Base-by-base conservation (phyloP, 2,888 invertebrate species). In the Dolichopus griseipennis region DNA sequence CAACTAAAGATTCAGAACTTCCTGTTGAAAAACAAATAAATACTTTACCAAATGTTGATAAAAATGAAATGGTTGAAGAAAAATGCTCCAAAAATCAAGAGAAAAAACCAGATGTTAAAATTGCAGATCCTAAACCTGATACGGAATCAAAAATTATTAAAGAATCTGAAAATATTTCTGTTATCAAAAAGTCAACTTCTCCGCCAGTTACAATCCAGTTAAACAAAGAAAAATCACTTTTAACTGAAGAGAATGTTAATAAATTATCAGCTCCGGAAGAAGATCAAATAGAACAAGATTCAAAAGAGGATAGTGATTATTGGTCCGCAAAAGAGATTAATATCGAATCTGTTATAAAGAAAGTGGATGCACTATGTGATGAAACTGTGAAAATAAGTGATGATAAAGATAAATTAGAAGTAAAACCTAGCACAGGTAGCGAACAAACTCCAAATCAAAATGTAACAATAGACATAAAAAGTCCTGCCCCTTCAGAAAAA, bases 281-380 rank as follows among this genome's bases (percentile, higher is more conserved):
- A 66, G 78, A 78, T 71, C 79, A 80, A 66, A 77, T 82, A 67
- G 85, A 84, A 77, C 83, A 79, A 68, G 85, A 85, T 73, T 84
- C 84, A 43, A 86, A 88, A 72, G 89, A 90, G 74, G 90, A 90
- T 76, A 88, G 86, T 74, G 90, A 90, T 77, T 88, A 88, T 73
- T 91, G 91, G 91, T 89, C 89, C 52, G 88, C 89, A 8, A 90
- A 90, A 78, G 91, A 91, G 75, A 85, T 90, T 1, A 91, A 90
- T 75, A 90, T 91, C 72, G 91, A 91, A 73, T 91, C 91, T 22
- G 91, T 92, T 2, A 91, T 92, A 71, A 91, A 91, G 79, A 90
- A 89, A 75, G 88, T 90, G 0, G 90, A 90, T 73, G 88, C 88
- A 21, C 21, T 62, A 2, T 62, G 62, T 88, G 89, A 77, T 82